phyloP scores from a whole-genome alignment of 1,140 invertebrate genomes.

The Teleogryllus occipitalis region DNA sequence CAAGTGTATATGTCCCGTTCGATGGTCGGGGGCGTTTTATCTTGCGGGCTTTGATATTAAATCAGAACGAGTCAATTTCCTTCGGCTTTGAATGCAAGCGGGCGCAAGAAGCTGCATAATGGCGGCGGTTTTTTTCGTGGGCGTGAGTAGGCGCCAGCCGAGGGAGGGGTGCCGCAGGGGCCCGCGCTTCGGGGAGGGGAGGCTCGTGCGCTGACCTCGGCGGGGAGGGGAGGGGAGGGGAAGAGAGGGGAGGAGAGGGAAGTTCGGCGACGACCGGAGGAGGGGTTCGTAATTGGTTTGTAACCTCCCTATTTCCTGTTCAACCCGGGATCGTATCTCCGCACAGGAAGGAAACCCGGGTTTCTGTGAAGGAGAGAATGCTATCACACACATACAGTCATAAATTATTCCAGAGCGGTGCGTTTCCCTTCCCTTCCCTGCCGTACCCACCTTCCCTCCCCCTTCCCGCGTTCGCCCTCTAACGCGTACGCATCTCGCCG shows the following conservation, averaged over 20 bases:
- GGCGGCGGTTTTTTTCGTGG: neutral
- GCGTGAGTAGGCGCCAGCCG: neutral
- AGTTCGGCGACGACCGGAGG: neutral
- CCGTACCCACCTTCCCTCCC: neutral
- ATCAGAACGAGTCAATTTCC: neutral
- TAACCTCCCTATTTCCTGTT: conserved; percentile 4
- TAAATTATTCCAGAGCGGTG: neutral
- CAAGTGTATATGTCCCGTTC: no score
- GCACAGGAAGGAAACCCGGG: neutral
- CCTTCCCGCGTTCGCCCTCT: neutral
- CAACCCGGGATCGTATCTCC: neutral
- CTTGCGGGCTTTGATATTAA: neutral
- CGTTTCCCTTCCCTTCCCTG: neutral
- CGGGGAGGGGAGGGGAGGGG: no score
- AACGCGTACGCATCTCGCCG: no score
- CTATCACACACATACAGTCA: neutral
- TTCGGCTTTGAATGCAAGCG: neutral
- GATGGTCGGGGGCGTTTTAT: no score
- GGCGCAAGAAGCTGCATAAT: neutral
- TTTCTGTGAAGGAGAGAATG: neutral
- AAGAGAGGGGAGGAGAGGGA: neutral
- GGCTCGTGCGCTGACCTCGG: neutral
- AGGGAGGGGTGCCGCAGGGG: no score
- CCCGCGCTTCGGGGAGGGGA: neutral
- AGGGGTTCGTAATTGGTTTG: neutral